A percentile compares a stretch with the other conserved stretches of the same genome.
These are phyloP conservation scores for Picathartes gymnocephalus DNA, from an alignment of 2,113 vertebrate genomes.

Conservation along the genomic window DNA sequence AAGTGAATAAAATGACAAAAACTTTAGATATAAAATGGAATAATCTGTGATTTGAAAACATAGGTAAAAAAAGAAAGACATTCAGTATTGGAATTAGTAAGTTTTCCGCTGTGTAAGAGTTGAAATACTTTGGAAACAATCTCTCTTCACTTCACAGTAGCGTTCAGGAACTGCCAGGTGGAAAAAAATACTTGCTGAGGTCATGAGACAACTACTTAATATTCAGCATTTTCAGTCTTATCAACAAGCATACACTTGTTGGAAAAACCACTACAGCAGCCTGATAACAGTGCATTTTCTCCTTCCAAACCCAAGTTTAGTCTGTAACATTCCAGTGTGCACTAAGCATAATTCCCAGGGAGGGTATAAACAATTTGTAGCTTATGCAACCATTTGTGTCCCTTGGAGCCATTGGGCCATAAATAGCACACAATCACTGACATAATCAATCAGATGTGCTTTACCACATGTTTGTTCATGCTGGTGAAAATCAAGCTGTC, in stretches of 20 bases:
- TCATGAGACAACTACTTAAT: not conserved
- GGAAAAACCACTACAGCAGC: not conserved
- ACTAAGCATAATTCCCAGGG: not conserved
- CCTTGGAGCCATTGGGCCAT: not conserved
- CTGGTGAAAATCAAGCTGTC: not conserved
- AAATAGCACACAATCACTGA: not conserved
- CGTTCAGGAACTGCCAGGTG: rapidly evolving
- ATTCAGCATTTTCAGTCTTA: not conserved
- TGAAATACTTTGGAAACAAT: not conserved
- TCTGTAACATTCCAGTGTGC: not conserved
- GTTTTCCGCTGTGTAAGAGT: not conserved
- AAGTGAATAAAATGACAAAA: not conserved
- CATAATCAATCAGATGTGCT: not conserved
- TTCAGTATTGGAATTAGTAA: not conserved
- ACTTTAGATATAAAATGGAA: not conserved
- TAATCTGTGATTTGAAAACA: not conserved
- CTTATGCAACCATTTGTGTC: not conserved
- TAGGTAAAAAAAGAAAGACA: not conserved
- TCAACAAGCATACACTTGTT: not conserved
- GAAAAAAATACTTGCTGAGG: not conserved
- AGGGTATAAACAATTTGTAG: not conserved
- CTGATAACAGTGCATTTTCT: not conserved
- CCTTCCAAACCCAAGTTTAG: not conserved
- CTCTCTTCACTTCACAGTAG: not conserved
- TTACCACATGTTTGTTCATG: not conserved